phyloP scores from a whole-genome alignment of 2,113 vertebrate species.

The Penelope pileata region DNA sequence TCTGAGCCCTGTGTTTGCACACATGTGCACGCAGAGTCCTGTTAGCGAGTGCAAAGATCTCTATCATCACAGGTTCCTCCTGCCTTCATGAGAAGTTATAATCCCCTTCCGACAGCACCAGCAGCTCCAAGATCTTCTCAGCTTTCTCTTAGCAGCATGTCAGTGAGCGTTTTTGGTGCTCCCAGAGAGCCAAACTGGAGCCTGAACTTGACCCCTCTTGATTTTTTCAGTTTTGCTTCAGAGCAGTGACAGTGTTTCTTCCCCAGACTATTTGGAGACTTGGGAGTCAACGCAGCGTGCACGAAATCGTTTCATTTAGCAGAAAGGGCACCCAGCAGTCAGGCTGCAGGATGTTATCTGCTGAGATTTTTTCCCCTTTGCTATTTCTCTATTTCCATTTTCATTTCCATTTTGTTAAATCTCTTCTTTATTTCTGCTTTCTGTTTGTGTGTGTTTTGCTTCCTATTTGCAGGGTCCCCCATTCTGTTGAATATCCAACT shows the following conservation, averaged over 20 bases:
- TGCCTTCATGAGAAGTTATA: neutral
- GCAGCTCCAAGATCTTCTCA: neutral
- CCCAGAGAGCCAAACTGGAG: neutral
- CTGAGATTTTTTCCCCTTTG: neutral
- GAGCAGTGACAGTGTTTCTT: accelerated
- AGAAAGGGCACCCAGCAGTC: neutral
- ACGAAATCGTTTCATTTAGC: neutral
- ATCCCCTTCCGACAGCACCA: neutral
- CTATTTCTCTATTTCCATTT: slow-evolving; percentile 27
- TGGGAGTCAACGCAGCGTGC: accelerated
- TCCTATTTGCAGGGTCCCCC: neutral
- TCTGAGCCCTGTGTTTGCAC: neutral
- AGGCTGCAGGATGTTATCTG: neutral
- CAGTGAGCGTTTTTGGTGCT: accelerated
- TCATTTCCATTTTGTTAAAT: slow-evolving; percentile 33
- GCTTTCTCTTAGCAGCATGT: neutral
- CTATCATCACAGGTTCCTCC: neutral
- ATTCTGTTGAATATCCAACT: neutral
- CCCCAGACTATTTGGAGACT: neutral
- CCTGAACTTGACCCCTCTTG: neutral
- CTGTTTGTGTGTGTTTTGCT: neutral
- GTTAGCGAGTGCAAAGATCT: neutral
- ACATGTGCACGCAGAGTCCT: accelerated
- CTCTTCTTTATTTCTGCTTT: slow-evolving; percentile 25
- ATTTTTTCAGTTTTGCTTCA: neutral